Conservation (phyloP, 1,140 invertebrate species). For the Hycleus phaleratus region DNA sequence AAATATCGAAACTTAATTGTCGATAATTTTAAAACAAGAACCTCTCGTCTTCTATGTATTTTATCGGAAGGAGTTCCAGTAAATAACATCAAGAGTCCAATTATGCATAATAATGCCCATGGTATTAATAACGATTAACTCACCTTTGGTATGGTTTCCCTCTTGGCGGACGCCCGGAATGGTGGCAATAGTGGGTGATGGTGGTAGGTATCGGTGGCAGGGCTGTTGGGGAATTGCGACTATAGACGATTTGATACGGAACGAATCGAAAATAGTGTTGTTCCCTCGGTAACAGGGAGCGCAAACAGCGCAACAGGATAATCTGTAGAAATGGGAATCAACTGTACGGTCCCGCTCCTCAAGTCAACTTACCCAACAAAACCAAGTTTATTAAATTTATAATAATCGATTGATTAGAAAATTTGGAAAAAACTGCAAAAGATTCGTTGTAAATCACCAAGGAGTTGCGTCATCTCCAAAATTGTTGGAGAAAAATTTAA, state of each 20-base stretch:
- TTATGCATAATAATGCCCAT: constrained; percentile 14
- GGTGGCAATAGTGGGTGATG: too few species aligned
- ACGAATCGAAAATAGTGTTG: constrained; percentile 10
- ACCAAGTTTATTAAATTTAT: too few species aligned
- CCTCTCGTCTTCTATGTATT: too few species aligned
- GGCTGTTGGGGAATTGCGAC: too few species aligned
- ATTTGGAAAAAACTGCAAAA: too few species aligned
- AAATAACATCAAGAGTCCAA: constrained; percentile 12
- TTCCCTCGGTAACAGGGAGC: constrained; percentile 13
- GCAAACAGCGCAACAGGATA: constrained; percentile 14
- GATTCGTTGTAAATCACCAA: too few species aligned
- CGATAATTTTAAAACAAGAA: too few species aligned
- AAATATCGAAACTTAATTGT: too few species aligned
- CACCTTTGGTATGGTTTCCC: constrained; percentile 8
- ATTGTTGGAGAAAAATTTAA: too few species aligned
- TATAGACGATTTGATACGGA: background rate
- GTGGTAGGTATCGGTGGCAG: too few species aligned
- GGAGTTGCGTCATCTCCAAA: too few species aligned
- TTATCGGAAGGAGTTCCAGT: background rate
- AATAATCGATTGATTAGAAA: too few species aligned
- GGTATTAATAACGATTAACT: constrained; percentile 14
- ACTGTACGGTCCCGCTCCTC: background rate
- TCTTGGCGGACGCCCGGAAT: background rate
- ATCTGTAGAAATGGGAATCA: background rate
- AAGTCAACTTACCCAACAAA: background rate